phyloP scores from a whole-genome alignment of 2,113 vertebrate genomes.

The Corythaixoides concolor region DNA sequence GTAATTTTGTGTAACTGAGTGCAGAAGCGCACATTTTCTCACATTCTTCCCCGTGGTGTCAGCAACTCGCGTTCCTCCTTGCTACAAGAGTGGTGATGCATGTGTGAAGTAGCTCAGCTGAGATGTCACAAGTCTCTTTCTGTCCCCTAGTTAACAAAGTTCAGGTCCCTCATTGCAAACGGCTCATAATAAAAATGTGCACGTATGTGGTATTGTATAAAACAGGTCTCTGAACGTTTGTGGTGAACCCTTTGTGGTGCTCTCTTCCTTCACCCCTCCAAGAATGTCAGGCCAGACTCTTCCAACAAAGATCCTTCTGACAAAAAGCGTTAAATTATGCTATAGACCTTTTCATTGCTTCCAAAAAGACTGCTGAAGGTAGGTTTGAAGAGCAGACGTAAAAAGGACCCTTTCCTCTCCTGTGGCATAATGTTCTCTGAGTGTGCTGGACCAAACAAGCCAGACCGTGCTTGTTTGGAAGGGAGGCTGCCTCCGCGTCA shows the following conservation, averaged over 20 bases:
- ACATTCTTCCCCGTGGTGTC: not conserved
- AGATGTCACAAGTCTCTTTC: not conserved
- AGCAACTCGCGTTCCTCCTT: not conserved
- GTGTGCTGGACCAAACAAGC: not conserved
- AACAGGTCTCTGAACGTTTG: accelerated
- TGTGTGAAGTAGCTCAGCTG: not conserved
- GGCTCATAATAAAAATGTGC: accelerated
- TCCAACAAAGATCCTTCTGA: not conserved
- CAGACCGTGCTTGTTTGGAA: not conserved
- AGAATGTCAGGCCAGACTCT: not conserved
- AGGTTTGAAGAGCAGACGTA: not conserved
- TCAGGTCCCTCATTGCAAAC: not conserved
- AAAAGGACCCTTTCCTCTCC: not conserved
- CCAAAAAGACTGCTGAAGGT: not conserved
- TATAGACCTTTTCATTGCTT: not conserved
- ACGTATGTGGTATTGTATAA: accelerated
- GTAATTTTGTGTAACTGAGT: not conserved
- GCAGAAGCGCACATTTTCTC: not conserved
- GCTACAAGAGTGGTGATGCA: not conserved
- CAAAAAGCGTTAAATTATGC: not conserved
- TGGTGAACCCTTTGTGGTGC: not conserved
- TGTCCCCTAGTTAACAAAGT: not conserved
- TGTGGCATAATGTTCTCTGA: not conserved
- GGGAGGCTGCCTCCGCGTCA: not conserved
- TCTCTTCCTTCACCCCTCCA: not conserved